Base-by-base conservation (phyloP, 2,797 vertebrate species). In the Hipposideros larvatus region DNA sequence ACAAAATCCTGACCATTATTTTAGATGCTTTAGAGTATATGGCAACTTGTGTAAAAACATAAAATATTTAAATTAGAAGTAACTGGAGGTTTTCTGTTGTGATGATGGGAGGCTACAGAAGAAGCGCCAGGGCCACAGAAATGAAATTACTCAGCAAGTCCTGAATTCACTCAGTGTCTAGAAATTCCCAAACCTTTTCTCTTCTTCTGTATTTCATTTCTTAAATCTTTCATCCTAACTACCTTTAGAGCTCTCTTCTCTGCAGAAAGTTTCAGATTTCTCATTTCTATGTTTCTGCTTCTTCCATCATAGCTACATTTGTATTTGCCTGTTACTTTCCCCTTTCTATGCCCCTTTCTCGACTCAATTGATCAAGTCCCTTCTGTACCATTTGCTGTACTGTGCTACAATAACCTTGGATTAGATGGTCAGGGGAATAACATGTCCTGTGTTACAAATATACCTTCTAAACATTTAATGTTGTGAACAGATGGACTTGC, bases 391-490 rank as follows among this genome's bases (percentile, higher is more conserved):
- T 46, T 22, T 16, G 21, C 0, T 75, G 1, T 48, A 22, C 18
- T 88, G 11, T 28, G 18, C 9, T 87, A 5, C 51, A 90, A 91
- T 31, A 91, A 31, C 8, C 21, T 74, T 24, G 63, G 14, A 88
- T 37, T 75, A 70, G 41, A 61, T 13, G 19, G 13, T 68, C 46
- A 83, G 15, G 19, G 10, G 13, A 92, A 73, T 89, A 66, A 28
- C 7, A 24, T 63, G 87, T 90, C 48, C 63, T 92, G 43, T 66
- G 84, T 86, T 85, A 88, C 55, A 57, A 68, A 78, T 63, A 74
- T 53, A 74, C 51, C 57, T 95, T 77, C 86, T 85, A 95, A 92
- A 95, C 77, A 48, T 71, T 79, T 90, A 65, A 83, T 63, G 5
- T 19, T 78, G 16, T 73, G 11, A 97, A 82, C 55, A 96, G 53